phyloP scores from a whole-genome alignment of 2,797 vertebrate genomes.

The Neosilurus mollespiculum region DNA sequence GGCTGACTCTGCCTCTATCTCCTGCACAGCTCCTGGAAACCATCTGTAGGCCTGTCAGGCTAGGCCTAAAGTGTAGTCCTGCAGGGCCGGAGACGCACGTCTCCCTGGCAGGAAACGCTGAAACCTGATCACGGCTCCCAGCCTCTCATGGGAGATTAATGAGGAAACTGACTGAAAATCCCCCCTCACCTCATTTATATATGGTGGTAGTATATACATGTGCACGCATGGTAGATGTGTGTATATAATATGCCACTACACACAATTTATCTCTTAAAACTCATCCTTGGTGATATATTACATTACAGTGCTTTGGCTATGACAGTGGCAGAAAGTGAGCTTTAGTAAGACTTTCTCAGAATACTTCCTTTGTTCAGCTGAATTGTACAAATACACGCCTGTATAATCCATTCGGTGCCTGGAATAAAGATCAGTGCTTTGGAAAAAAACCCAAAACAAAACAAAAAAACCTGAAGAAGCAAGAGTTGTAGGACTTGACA shows the following conservation, averaged over 20 bases:
- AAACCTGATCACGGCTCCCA: conserved; percentile 74
- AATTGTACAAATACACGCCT: conserved; percentile 63
- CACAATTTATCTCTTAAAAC: conserved; percentile 32
- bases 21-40: conserved; percentile 73
- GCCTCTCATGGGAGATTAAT: conserved; percentile 74
- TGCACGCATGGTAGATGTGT: conserved; percentile 22
- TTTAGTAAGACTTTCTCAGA: conserved; percentile 61
- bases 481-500: conserved; percentile 63
- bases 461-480: conserved; percentile 37
- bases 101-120: conserved; percentile 78
- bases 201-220: conserved; percentile 47
- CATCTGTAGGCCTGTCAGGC: conserved; percentile 73
- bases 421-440: conserved; percentile 71
- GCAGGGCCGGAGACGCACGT: conserved; percentile 69
- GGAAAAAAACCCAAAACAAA: conserved; percentile 12
- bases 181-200: conserved; percentile 59
- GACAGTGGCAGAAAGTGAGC: conserved; percentile 39
- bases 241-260: conserved; percentile 29
- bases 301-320: conserved; percentile 41
- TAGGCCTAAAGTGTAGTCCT: conserved; percentile 56
- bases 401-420: conserved; percentile 71
- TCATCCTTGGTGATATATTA: conserved; percentile 35
- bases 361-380: conserved; percentile 59
- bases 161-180: conserved; percentile 63
- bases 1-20: conserved; percentile 74